Percentiles rank a stretch among this genome's conserved stretches.
Conservation (phyloP, 2,797 vertebrate species). For the Xyrichtys novacula region DNA sequence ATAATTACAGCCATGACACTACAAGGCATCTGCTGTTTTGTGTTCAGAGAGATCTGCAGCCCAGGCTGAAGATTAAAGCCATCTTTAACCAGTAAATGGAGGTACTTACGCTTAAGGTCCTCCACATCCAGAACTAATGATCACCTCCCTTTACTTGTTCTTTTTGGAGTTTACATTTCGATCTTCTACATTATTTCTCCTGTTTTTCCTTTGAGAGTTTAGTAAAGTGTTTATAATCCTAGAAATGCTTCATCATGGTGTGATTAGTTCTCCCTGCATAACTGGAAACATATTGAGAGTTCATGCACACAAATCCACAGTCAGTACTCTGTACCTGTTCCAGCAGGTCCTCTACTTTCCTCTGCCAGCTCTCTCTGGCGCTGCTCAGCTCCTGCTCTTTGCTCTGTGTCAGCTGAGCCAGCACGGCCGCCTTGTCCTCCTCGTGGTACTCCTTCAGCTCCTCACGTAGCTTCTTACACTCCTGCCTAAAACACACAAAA, state of each 20-base stretch:
- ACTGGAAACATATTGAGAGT: not conserved
- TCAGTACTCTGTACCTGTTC: conserved; percentile 88
- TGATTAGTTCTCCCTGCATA: not conserved
- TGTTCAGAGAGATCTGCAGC: conserved; percentile 2
- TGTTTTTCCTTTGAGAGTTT: not conserved
- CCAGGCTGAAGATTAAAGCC: conserved; percentile 28
- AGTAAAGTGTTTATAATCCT: not conserved
- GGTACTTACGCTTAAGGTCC: not conserved
- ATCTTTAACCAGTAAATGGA: conserved; percentile 10
- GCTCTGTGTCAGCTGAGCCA: conserved; percentile 91
- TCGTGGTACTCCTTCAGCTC: conserved; percentile 93
- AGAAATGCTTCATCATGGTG: not conserved
- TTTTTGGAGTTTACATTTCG: not conserved
- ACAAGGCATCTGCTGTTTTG: conserved; percentile 10
- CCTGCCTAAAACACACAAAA: conserved; percentile 85
- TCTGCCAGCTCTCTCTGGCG: conserved; percentile 96
- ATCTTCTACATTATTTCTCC: not conserved
- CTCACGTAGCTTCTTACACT: conserved; percentile 96
- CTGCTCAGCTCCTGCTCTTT: conserved; percentile 93
- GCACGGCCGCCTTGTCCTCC: conserved; percentile 91
- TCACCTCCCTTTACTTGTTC: not conserved
- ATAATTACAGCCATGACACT: conserved; percentile 41
- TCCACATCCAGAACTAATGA: not conserved
- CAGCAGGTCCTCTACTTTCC: conserved; percentile 97
- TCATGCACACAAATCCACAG: not conserved